Evolutionary conservation across 2,888 invertebrate species (phyloP), one percentile per base, ranked within the genome.

Genomic region (Palloptera scutellata): DNA sequence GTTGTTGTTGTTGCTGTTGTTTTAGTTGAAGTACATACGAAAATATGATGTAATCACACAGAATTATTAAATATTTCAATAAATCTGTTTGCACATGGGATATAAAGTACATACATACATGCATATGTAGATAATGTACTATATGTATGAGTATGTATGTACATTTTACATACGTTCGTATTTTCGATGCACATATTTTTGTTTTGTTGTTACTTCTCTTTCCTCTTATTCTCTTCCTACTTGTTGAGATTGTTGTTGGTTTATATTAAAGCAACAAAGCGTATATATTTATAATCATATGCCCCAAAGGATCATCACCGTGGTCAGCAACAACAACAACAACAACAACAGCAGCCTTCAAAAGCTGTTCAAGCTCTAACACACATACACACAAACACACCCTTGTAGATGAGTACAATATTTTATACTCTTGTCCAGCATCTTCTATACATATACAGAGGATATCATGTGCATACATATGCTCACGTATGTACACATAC

Each of bases 1-100:
- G 11, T 48, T 48, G 48, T 11, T 48, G 10, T 11, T 48, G 48
- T 11, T 48, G n/a, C 8, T n/a, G 13, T 48, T 48, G 11, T 48
- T 48, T 48, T 48, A n/a, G 48, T 48, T 48, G 48, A n/a, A n/a
- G 15, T 48, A 48, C 48, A 48, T 15, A 48, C 10, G 15, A 52
- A 40, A 55, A 66, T 55, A 66, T 61, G 57, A 61, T 66, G 61
- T 66, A 66, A 61, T 61, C 66, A 60, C 61, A 19, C 61, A 52
- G 66, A 66, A 66, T 66, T 66, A 66, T 66, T 66, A 66, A 66
- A 66, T 66, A 66, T 66, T 66, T 66, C 61, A 66, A 66, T 66
- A 66, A 66, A 66, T 66, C 66, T 66, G 61, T 66, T 66, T 66
- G 51, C 61, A 61, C 61, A 61, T 61, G 61, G 58, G 66, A 66